phyloP scores from a whole-genome alignment of 2,888 invertebrate genomes.

The Eristalinus sepulchralis region DNA sequence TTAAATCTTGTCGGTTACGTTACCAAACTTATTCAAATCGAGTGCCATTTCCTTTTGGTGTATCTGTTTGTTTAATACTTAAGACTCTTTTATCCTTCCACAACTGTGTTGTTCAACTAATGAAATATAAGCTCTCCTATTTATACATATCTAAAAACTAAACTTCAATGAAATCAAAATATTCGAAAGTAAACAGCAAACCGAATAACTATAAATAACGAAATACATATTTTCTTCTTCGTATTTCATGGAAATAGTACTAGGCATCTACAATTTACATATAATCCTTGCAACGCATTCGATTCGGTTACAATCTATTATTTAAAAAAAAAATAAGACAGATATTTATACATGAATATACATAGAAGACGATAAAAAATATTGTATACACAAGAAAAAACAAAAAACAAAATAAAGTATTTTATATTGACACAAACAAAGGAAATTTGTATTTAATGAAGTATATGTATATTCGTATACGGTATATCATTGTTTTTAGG shows the following conservation, averaged over 20 bases:
- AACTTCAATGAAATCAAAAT: neutral
- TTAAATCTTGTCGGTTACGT: neutral
- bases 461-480: constrained; percentile 19
- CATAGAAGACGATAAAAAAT: constrained; percentile 17
- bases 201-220: constrained; percentile 20
- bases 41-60: constrained; percentile 38
- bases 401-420: constrained; percentile 23
- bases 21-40: neutral
- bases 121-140: constrained; percentile 46
- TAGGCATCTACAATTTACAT: neutral
- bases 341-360: constrained; percentile 43
- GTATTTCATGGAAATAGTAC: constrained; percentile 11
- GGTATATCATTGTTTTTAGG: constrained; percentile 63
- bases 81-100: constrained; percentile 47
- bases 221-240: neutral
- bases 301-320: constrained; percentile 32
- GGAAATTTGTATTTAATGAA: constrained; percentile 27
- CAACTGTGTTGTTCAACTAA: constrained; percentile 35
- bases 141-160: constrained; percentile 64
- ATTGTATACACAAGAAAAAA: constrained; percentile 50
- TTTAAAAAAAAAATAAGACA: constrained; percentile 26
- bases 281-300: constrained; percentile 58
- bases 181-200: neutral
- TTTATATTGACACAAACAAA: constrained; percentile 32
- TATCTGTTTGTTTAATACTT: constrained; percentile 18